Evolutionary conservation across 2,888 invertebrate species (phyloP).

Genomic region (Tiliacea aurago): DNA sequence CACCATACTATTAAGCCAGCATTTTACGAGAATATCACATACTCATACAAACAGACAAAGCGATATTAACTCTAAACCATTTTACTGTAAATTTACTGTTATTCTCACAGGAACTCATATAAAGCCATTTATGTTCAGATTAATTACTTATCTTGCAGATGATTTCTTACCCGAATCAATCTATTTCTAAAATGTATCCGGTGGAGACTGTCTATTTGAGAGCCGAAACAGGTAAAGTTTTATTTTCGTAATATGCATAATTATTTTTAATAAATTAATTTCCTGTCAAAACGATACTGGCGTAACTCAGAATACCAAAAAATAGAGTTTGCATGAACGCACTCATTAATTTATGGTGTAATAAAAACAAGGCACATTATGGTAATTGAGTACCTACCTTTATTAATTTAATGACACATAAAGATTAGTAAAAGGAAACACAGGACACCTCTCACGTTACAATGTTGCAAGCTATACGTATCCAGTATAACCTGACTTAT

Average conservation of each 20-base stretch:
- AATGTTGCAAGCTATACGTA: neutral
- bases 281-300: neutral
- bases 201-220: too few relatives aligned
- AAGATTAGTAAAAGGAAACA: slow-evolving; percentile 26
- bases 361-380: slow-evolving; percentile 18
- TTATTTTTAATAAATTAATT: neutral
- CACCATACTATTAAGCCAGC: slow-evolving; percentile 26
- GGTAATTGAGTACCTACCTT: neutral
- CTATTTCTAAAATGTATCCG: neutral
- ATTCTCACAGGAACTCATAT: slow-evolving; percentile 5
- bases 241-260: neutral
- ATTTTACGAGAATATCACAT: slow-evolving; percentile 30
- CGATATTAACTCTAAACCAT: neutral
- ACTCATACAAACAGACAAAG: neutral
- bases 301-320: neutral
- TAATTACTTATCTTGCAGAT: neutral
- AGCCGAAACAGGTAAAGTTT: neutral
- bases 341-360: slow-evolving; percentile 12
- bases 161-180: neutral
- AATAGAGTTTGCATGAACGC: neutral
- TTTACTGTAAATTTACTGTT: slow-evolving; percentile 14
- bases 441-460: neutral
- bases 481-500: neutral
- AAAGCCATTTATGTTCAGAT: neutral
- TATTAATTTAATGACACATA: slow-evolving; percentile 22